Percentiles rank a stretch among this genome's conserved stretches.
Evolutionary conservation across 1,140 invertebrate species (phyloP).

Genomic region (Olivierus martensii): DNA sequence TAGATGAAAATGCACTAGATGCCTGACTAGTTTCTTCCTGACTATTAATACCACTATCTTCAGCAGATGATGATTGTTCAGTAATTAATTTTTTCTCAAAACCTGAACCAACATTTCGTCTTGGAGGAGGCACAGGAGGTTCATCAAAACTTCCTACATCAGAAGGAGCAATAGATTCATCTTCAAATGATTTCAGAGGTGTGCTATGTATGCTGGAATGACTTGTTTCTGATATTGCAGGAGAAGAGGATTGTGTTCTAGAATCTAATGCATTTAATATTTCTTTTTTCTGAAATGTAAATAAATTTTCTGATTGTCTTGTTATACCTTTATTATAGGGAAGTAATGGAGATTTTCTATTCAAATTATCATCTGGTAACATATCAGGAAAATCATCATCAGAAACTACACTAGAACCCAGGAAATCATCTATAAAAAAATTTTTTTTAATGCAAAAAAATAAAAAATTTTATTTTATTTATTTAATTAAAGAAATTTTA

Average conservation of each 20-base stretch:
- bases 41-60: no score
- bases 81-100: neutral
- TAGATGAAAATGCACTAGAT: neutral
- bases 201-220: constrained; percentile 3
- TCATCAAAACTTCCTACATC: neutral
- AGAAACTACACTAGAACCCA: constrained; percentile 7
- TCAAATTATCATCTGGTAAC: constrained; percentile 5
- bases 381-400: constrained; percentile 17
- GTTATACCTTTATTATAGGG: neutral
- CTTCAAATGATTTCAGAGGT: constrained; percentile 5
- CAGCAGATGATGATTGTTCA: no score
- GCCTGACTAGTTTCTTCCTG: neutral
- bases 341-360: constrained; percentile 5
- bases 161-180: constrained; percentile 6
- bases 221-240: constrained; percentile 12
- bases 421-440: constrained; percentile 8
- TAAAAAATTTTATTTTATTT: neutral
- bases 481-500: neutral
- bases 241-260: constrained; percentile 4
- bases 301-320: neutral
- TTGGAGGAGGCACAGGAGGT: constrained; percentile 4
- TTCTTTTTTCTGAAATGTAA: neutral
- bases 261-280: constrained; percentile 5
- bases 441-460: no score
- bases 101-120: constrained; percentile 8